phyloP scores from a whole-genome alignment of 2,113 vertebrate genomes.

The Ochotona curzoniae region DNA sequence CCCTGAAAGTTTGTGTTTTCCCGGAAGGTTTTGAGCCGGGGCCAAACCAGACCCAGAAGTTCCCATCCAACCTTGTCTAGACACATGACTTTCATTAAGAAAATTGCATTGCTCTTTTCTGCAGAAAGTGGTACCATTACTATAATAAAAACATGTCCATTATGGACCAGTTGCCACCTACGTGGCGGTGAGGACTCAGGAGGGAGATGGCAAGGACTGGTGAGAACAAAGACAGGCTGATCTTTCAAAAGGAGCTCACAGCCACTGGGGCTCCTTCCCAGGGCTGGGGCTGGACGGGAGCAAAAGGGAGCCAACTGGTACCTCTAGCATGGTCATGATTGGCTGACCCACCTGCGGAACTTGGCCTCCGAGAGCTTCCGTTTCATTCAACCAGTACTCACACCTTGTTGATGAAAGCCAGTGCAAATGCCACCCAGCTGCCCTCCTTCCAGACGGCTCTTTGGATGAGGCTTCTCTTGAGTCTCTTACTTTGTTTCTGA shows the following conservation, averaged over 20 bases:
- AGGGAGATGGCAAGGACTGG: constrained; percentile 1
- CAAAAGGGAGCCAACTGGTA: not conserved
- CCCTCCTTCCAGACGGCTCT: not conserved
- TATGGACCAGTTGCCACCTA: constrained; percentile 77
- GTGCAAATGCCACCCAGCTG: fast-evolving
- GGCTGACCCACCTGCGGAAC: not conserved
- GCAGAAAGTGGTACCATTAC: constrained; percentile 78
- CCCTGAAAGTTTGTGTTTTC: constrained; percentile 75
- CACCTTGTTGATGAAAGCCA: not conserved
- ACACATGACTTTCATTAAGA: constrained; percentile 83
- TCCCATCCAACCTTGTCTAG: constrained; percentile 68
- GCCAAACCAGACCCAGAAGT: constrained; percentile 79
- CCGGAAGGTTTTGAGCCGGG: constrained; percentile 74
- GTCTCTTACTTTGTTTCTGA: not conserved
- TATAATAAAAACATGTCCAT: constrained; percentile 78
- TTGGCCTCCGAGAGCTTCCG: not conserved
- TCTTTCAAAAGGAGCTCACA: not conserved
- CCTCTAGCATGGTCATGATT: not conserved
- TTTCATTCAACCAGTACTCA: not conserved
- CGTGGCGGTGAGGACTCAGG: constrained; percentile 31
- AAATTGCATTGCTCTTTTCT: constrained; percentile 79
- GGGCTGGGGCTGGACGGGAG: not conserved
- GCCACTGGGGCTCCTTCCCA: not conserved
- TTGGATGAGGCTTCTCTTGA: too few species aligned
- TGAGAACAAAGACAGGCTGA: constrained; percentile 50